Conservation (phyloP, 2,113 vertebrate genomes). For the Elaphurus davidianus region DNA sequence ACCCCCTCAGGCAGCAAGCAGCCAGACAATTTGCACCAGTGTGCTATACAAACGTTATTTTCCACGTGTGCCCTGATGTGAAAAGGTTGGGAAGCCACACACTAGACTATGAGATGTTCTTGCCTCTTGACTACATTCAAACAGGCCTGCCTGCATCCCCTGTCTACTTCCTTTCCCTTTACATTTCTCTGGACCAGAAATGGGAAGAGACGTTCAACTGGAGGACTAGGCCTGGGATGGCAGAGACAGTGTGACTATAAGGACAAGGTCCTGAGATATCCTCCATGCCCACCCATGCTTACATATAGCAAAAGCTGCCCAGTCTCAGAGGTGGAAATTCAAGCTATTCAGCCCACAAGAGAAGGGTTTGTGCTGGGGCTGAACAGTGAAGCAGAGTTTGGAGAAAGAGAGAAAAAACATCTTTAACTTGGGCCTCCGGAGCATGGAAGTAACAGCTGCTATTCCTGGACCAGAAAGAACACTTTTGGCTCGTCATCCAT, state of each 20-base stretch:
- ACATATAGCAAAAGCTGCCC: not conserved
- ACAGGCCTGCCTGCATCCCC: not conserved
- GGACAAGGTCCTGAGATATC: not conserved
- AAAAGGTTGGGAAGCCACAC: not conserved
- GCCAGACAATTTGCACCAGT: not conserved
- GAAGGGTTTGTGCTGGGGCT: not conserved
- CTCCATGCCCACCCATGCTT: not conserved
- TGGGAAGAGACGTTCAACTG: not conserved
- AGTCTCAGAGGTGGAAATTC: not conserved
- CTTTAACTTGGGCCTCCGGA: not conserved
- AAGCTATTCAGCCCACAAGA: not conserved
- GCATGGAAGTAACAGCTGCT: not conserved
- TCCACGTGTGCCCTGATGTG: not conserved
- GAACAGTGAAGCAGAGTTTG: not conserved
- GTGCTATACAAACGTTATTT: not conserved
- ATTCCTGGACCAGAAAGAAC: conserved; percentile 18
- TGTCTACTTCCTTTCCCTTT: not conserved
- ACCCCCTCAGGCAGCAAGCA: not conserved
- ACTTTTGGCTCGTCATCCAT: not conserved
- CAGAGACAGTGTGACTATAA: not conserved
- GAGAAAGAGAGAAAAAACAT: not conserved
- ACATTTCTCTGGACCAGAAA: not conserved
- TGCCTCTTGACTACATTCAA: not conserved
- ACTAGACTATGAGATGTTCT: not conserved
- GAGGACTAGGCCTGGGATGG: not conserved